Evolutionary conservation across 23 tunicate species (phyloP).

Genomic region (Trididemnum nubilum): DNA sequence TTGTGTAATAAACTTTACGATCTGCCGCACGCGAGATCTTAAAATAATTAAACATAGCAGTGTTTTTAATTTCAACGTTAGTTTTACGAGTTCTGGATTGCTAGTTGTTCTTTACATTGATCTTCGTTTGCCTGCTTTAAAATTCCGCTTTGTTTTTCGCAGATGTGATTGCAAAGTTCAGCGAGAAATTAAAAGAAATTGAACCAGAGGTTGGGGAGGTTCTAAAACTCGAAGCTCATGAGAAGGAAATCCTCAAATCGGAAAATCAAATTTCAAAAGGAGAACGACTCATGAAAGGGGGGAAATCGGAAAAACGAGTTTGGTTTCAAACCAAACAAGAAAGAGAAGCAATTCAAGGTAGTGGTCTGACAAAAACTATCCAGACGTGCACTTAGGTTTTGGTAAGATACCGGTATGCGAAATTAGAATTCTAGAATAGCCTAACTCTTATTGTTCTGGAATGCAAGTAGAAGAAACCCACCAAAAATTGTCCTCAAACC

Average conservation of each 20-base stretch:
- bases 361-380: too few relatives aligned
- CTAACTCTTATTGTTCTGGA: background rate
- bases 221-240: conserved; percentile 73
- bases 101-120: too few relatives aligned
- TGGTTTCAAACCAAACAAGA: conserved; percentile 86
- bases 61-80: too few relatives aligned
- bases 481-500: too few relatives aligned
- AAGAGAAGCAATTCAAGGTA: conserved; percentile 63
- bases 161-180: conserved; percentile 66
- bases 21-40: too few relatives aligned
- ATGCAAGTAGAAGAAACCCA: too few relatives aligned
- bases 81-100: too few relatives aligned
- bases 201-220: conserved; percentile 85
- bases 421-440: background rate
- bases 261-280: conserved; percentile 82
- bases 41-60: too few relatives aligned
- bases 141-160: too few relatives aligned
- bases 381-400: background rate
- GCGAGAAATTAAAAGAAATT: conserved; percentile 52
- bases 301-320: conserved; percentile 57
- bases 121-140: too few relatives aligned
- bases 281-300: conserved; percentile 57
- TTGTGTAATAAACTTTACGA: too few relatives aligned
- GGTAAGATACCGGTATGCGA: too few relatives aligned
- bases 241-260: conserved; percentile 56